Conservation (phyloP, 2,888 invertebrate genomes). For the Cantharis flavilabris region DNA sequence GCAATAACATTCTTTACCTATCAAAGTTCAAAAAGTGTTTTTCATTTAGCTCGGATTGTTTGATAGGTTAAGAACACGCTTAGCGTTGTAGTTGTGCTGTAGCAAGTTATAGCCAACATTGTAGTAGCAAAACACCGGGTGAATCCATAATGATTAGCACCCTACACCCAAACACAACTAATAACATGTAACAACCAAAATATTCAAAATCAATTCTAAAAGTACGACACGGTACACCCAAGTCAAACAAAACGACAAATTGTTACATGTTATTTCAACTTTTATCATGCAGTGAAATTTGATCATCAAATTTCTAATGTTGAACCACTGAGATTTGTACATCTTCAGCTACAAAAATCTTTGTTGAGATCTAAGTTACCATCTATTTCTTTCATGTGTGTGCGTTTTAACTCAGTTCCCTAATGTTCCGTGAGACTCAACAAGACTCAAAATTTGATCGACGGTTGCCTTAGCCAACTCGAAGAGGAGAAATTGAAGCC, state of each 20-base stretch:
- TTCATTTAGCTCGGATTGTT: neutral
- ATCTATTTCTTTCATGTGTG: neutral
- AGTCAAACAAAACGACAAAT: constrained; percentile 1
- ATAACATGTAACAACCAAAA: constrained; percentile 49
- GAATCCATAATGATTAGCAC: constrained; percentile 53
- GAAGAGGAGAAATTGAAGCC: no score
- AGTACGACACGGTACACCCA: neutral
- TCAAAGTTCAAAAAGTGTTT: constrained; percentile 35
- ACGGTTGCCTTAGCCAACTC: no score
- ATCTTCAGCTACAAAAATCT: constrained; percentile 34
- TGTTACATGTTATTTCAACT: constrained; percentile 50
- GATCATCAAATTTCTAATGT: constrained; percentile 55
- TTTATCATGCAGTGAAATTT: constrained; percentile 52
- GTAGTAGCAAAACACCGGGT: constrained; percentile 54
- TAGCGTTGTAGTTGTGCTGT: constrained; percentile 56
- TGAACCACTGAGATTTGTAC: constrained; percentile 56
- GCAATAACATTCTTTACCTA: constrained; percentile 44
- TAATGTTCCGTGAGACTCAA: no score
- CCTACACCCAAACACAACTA: constrained; percentile 56
- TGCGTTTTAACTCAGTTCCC: neutral
- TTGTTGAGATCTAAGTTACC: constrained; percentile 21
- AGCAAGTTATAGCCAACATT: constrained; percentile 55
- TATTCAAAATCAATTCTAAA: neutral
- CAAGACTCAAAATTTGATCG: no score
- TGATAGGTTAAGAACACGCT: constrained; percentile 45